Percentiles rank a stretch among this genome's conserved stretches.
Conservation (phyloP, 2,113 vertebrate species). For the Otis tarda region DNA sequence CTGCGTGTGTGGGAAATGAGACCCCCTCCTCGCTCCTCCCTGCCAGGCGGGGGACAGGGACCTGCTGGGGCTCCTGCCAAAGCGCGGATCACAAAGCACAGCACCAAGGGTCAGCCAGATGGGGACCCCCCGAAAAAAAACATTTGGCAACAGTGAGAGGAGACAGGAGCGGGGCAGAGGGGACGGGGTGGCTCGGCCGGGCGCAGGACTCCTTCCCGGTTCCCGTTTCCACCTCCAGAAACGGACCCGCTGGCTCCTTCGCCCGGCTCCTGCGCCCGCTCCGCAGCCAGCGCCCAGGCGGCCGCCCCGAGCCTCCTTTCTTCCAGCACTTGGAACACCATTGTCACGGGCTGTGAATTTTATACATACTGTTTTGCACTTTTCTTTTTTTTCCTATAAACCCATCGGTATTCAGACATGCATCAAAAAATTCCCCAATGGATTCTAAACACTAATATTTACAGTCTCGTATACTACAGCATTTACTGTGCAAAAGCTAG, state of each 20-base stretch:
- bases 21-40: neutral
- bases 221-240: neutral
- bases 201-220: neutral
- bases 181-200: neutral
- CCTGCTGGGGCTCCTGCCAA: neutral
- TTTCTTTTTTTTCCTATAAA: constrained; percentile 3
- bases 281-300: neutral
- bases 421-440: constrained; percentile 21
- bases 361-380: neutral
- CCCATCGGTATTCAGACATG: constrained; percentile 47
- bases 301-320: neutral
- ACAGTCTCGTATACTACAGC: constrained; percentile 66
- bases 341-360: constrained; percentile 6
- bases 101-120: neutral
- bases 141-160: constrained; percentile 43
- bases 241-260: neutral
- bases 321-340: constrained; percentile 11
- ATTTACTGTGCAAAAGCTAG: constrained; percentile 69
- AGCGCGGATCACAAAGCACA: neutral
- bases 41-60: neutral
- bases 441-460: constrained; percentile 63
- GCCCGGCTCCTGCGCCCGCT: neutral
- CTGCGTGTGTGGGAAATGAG: neutral
- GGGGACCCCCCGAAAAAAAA: neutral
- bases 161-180: neutral